phyloP scores from a whole-genome alignment of 2,113 vertebrate species.

The Cryptomyrus ogoouensis region DNA sequence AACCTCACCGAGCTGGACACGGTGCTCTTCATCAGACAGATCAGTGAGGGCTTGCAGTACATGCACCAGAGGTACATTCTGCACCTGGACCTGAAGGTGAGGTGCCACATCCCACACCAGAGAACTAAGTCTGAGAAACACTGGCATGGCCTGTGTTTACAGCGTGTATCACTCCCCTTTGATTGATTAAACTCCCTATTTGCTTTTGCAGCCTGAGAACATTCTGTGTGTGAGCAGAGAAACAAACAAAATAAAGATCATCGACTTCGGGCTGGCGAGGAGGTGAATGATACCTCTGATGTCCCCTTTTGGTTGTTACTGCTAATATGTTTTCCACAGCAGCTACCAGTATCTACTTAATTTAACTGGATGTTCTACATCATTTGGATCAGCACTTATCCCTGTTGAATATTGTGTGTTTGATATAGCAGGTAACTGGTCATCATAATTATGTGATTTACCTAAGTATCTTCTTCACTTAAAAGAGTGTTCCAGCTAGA shows the following conservation, averaged over 20 bases:
- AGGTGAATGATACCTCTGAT: slow-evolving; percentile 61
- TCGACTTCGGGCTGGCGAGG: slow-evolving; percentile 95
- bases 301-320: background rate
- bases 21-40: slow-evolving; percentile 84
- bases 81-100: slow-evolving; percentile 94
- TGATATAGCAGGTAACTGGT: background rate
- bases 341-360: background rate
- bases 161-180: background rate
- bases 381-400: background rate
- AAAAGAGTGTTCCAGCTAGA: background rate
- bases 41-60: slow-evolving; percentile 87
- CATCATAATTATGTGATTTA: background rate
- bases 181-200: background rate
- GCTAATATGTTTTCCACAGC: background rate
- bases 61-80: slow-evolving; percentile 99
- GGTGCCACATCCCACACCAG: background rate
- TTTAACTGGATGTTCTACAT: background rate
- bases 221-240: slow-evolving; percentile 90
- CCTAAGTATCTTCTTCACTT: background rate
- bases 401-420: background rate
- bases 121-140: background rate
- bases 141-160: background rate
- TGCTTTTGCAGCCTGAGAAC: slow-evolving; percentile 86
- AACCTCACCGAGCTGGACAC: slow-evolving; percentile 86
- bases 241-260: slow-evolving; percentile 94